These are phyloP conservation scores for Enteromius trimaculatus DNA, from an alignment of 2,797 vertebrate species.

Conservation along the genomic window DNA sequence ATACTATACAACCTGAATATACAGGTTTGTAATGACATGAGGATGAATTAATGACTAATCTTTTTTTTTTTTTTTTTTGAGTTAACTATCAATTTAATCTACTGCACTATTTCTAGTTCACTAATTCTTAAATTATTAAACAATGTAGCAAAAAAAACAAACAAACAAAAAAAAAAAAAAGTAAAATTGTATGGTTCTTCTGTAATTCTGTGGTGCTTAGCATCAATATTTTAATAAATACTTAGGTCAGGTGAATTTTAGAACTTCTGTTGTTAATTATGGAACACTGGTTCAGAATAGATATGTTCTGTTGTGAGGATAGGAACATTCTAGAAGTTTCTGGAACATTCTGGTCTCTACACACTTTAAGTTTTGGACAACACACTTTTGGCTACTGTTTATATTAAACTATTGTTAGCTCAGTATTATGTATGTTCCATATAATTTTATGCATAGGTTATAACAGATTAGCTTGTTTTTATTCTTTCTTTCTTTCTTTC, in stretches of 20 bases:
- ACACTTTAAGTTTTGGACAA: too few species aligned
- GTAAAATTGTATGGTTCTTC: background rate
- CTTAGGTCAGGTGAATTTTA: background rate
- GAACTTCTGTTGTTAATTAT: background rate
- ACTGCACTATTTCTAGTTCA: background rate
- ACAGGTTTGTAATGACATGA: too few species aligned
- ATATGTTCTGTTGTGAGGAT: background rate
- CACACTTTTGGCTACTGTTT: background rate
- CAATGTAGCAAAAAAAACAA: too few species aligned
- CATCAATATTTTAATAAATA: background rate
- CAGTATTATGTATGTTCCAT: background rate
- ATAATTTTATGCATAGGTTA: background rate
- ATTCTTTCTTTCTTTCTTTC: too few species aligned
- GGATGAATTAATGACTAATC: too few species aligned
- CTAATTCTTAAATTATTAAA: background rate
- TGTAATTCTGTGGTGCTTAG: background rate
- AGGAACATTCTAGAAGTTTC: background rate
- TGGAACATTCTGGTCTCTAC: too few species aligned
- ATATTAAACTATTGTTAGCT: background rate
- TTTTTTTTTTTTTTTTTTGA: background rate
- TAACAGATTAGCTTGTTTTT: background rate
- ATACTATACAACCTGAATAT: too few species aligned
- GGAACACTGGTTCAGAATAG: background rate
- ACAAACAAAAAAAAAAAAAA: background rate
- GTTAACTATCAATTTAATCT: background rate